phyloP scores from a whole-genome alignment of 2,888 invertebrate genomes.

The Vannuccia rotundouncinata region DNA sequence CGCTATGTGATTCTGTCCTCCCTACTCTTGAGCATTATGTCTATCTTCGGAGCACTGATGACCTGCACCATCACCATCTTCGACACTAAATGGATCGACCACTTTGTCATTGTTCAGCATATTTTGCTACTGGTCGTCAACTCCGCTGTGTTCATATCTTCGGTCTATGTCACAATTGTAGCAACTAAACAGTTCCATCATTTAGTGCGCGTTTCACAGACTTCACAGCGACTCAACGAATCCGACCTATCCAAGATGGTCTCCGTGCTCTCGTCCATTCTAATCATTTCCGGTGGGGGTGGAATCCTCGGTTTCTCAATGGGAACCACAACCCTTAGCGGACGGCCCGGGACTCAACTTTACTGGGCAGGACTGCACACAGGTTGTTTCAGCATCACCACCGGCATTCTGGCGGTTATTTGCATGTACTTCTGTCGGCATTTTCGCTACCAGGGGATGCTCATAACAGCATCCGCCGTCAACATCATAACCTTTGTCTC shows the following conservation, averaged over 20 bases:
- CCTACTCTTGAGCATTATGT: background rate
- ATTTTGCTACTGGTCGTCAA: background rate
- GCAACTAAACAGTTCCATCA: background rate
- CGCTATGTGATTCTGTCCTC: background rate
- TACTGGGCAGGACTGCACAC: background rate
- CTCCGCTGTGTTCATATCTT: background rate
- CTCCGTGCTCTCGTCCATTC: background rate
- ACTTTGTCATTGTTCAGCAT: background rate
- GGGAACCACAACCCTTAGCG: slow-evolving; percentile 16
- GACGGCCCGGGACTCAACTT: background rate
- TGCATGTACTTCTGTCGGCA: slow-evolving; percentile 15
- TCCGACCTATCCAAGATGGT: background rate
- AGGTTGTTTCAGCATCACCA: background rate
- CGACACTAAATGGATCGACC: background rate
- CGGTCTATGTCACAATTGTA: background rate
- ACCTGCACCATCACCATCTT: slow-evolving; percentile 4
- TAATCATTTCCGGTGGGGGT: background rate
- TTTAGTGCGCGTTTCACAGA: background rate
- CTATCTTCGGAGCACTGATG: background rate
- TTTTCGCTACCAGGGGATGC: background rate
- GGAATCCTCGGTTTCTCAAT: slow-evolving; percentile 4
- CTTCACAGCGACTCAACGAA: background rate
- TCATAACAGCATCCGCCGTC: background rate
- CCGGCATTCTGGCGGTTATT: background rate
- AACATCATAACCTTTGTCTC: background rate